Base-by-base conservation (phyloP, 1,140 invertebrate genomes). In the Micrasema minimum region DNA sequence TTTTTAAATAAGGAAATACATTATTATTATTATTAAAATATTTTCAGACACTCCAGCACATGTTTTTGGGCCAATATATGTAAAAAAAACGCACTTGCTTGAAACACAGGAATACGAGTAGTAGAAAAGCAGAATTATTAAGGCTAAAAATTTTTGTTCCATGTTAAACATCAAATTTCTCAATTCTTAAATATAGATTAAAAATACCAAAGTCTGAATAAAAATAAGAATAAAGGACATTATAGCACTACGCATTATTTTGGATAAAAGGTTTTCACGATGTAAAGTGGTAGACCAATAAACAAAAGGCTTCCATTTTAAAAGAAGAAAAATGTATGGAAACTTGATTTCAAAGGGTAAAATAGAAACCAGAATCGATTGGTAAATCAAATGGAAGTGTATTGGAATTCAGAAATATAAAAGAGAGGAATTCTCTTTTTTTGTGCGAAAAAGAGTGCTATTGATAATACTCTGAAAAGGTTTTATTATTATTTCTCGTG, bases 221-320 rank as follows among this genome's bases (percentile, higher is more conserved):
- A 2, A 51, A 18, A 51, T 51, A 22, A 0, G 1, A 18, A 1
- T 51, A 22, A 7, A 23, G 22, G 48, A 51, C 48, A 51, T 22
- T 51, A 9, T 22, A 51, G 11, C 20, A 38, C 37, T 59, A 22
- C 35, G 22, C 4, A 10, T 53, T 59, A 38, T 59, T 41, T 11
- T 38, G 35, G 35, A 59, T 59, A 20, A 59, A 41, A 59, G 35
- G 9, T 16, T 41, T 59, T 38, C 37, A 16, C 55, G 16, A 41
- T 22, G 11, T 22, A 22, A 20, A 59, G 55, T 59, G 55, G 35
- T 59, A 41, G 5, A 12, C 37, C 37, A 59, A 38, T 59, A 59
- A 38, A 59, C 35, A 59, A 59, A 59, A 35, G 18, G 35, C 22
- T 31, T 59, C 18, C 55, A 59, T 59, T 59, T 59, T 59, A 18